Percentiles rank a stretch among this genome's conserved stretches.
These are phyloP conservation scores for Silurus meridionalis DNA, from an alignment of 2,113 vertebrate genomes.

Conservation along the genomic window DNA sequence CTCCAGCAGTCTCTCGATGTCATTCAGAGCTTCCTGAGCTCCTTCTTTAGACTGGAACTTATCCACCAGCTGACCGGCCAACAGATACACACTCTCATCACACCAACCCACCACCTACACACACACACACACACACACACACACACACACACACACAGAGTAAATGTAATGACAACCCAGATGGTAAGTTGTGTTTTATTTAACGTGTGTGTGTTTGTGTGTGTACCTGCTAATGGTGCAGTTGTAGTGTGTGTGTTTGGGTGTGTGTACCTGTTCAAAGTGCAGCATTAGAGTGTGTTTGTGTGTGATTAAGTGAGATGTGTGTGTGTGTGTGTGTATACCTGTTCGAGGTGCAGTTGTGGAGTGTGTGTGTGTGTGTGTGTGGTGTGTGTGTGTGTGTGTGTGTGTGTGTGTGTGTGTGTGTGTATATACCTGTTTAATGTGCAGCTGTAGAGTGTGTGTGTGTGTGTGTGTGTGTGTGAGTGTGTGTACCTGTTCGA, in stretches of 20 bases:
- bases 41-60: constrained; percentile 90
- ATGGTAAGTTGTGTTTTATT: neutral
- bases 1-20: constrained; percentile 84
- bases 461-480: too few relatives aligned
- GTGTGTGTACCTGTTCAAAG: too few relatives aligned
- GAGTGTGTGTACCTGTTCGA: too few relatives aligned
- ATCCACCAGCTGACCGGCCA: constrained; percentile 89
- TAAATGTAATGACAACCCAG: neutral
- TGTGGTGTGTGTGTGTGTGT: too few relatives aligned
- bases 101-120: constrained; percentile 85
- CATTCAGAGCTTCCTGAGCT: constrained; percentile 83
- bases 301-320: too few relatives aligned
- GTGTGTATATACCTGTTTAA: too few relatives aligned
- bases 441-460: too few relatives aligned
- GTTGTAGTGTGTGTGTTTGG: too few relatives aligned
- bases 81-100: constrained; percentile 87
- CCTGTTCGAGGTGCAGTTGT: too few relatives aligned
- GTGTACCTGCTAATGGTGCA: neutral
- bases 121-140: constrained; percentile 38
- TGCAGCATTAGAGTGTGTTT: too few relatives aligned
- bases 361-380: constrained; percentile 70
- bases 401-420: too few relatives aligned
- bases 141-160: constrained; percentile 21
- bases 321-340: too few relatives aligned
- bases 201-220: neutral